Evolutionary conservation across 2,797 vertebrate genomes (phyloP), one percentile per base, ranked within the genome.

Genomic region (Peromyscus aztecus): DNA sequence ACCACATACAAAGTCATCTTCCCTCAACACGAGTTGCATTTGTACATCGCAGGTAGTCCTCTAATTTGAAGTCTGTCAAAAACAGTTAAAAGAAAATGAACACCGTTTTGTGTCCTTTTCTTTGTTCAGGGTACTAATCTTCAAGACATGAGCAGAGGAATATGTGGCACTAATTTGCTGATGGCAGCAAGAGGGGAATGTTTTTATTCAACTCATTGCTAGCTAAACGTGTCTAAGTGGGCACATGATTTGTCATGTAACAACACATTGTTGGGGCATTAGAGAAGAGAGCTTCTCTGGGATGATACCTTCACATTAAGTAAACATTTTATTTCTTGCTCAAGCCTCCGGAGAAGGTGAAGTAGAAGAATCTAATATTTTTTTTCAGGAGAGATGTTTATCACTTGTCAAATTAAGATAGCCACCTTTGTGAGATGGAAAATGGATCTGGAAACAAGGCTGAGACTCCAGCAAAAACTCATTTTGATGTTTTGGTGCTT

Each of bases 401-500:
- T 96, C 97, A 97, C 93, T 94, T 98, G 95, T 97, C 96, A 98
- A 95, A 98, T 98, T 97, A 97, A 97, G 90, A 97, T 92, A 90
- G 21, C 82, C 76, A 71, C 88, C 59, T 97, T 86, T 94, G 78
- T 95, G 86, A 71, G 46, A 92, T 84, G 71, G 84, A 96, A 96
- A 96, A 83, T 89, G 84, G 94, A 96, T 82, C 88, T 63, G 78
- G 78, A 94, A 97, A 88, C 95, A 97, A 95, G 96, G 78, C 57
- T 81, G 40, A 88, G 65, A 57, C 73, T 76, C 85, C 3, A 57
- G 43, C 78, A 94, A 78, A 97, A 95, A 96, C 78, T 80, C 88
- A 69, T 73, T 55, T 95, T 5, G 0, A 40, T 87, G 76, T 59
- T 87, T 37, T 27, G 76, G 40, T 77, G 61, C 31, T 92, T 63